Conservation (phyloP, 2,797 vertebrate species). For the Channa striata region DNA sequence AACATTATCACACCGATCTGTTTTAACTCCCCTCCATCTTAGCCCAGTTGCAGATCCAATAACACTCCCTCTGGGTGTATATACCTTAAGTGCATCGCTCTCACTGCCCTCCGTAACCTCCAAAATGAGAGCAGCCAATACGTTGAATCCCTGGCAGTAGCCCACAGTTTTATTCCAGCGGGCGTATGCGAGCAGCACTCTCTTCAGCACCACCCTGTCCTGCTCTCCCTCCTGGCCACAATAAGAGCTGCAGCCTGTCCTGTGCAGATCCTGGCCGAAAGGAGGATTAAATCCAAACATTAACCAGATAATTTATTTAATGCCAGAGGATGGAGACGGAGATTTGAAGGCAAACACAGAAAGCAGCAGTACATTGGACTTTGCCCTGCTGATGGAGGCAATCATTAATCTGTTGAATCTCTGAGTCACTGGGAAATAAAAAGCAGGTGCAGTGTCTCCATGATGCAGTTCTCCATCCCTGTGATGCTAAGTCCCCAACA, state of each 20-base stretch:
- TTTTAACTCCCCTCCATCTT: not conserved
- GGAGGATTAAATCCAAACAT: not conserved
- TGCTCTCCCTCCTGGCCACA: conserved; percentile 98
- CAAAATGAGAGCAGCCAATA: conserved; percentile 95
- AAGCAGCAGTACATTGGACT: conserved; percentile 24
- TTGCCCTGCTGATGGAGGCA: conserved; percentile 32
- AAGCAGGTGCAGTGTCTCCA: conserved; percentile 54
- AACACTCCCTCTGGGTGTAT: not conserved
- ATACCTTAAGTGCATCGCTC: conserved; percentile 96
- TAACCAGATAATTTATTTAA: not conserved
- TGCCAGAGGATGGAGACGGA: not conserved
- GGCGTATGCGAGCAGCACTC: conserved; percentile 95
- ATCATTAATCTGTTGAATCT: conserved; percentile 12
- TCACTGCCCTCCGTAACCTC: conserved; percentile 97
- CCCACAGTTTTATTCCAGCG: conserved; percentile 98
- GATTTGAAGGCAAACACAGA: not conserved
- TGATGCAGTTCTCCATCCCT: conserved; percentile 30
- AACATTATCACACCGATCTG: too few species aligned
- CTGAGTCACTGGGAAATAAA: conserved; percentile 56
- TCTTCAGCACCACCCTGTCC: conserved; percentile 95
- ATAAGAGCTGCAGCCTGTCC: conserved; percentile 97
- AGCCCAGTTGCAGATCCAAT: too few species aligned
- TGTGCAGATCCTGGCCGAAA: conserved; percentile 91
- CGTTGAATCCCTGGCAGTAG: conserved; percentile 99
- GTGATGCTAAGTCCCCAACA: conserved; percentile 58